Evolutionary conservation across 2,888 invertebrate genomes (phyloP), one percentile per base, ranked within the genome.

Genomic region (Aethes cnicana): DNA sequence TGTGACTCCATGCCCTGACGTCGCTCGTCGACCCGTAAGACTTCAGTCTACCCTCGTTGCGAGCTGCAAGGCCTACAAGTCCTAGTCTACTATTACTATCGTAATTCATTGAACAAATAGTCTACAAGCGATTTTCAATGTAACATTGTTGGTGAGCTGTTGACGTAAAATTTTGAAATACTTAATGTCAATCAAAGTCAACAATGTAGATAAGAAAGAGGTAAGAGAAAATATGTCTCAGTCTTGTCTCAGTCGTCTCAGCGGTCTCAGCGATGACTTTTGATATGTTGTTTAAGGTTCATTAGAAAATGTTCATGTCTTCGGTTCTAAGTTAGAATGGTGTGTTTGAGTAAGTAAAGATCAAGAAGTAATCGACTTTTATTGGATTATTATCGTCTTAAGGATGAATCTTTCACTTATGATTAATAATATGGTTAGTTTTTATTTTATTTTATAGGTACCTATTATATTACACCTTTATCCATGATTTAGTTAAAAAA

Each of bases 1-100:
- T 86, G 66, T 90, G 87, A 66, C 90, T 91, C 92, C 92, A 92
- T 58, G 92, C 91, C 61, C 91, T 78, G 25, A 90, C 57, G 66
- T 92, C 91, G 18, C 66, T 64, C 59, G 91, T 91, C 46, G 92
- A 92, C 25, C 86, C 84, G 56, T 85, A 85, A 1, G 85, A 76
- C 68, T 91, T 91, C 49, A 92, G 74, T 57, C 90, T 87, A 42
- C 91, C 90, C 64, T 91, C 92, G 74, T 87, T 86, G 37, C 90
- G 82, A 57, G 84, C 69, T 36, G 71, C 64, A 32, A 90, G 74
- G 50, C 62, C 62, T 36, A 72, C 64, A 32, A 90, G 74, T 52
- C 62, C 62, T 47, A 74, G 55, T 35, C 62, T 68, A 16, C 57
- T 64, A 28, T 58, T 53, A 25, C 47, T 48, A 49, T 48, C 64